Evolutionary conservation across 92 coral and sea anemone genomes (phyloP), one percentile per base, ranked within the genome.

Genomic region (Metridium senile): DNA sequence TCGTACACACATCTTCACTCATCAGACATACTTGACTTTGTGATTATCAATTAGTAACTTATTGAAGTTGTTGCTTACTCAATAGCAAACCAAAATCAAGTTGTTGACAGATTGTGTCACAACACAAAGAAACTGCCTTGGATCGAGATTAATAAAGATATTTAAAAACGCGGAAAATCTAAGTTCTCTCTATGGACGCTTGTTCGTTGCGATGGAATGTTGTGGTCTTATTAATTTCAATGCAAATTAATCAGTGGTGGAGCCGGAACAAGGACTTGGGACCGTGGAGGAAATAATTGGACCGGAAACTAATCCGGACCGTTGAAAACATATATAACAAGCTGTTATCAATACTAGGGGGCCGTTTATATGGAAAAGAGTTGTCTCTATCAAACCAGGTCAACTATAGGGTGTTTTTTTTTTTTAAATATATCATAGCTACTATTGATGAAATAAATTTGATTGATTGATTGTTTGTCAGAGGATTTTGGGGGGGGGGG

Each of bases 181-280:
- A 27, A 29, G 30, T 22, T 19, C 33, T 32, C 68, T 27, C 68
- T 33, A 73, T 56, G 78, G 78, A 73, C 78, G 78, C 78, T 20
- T 1, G 0, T 29, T 39, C n/a, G 68, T 73, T 73, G 68, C 78
- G 78, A 73, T 57, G 78, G 78, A 73, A 73, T 57, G 52, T 35
- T 73, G 53, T 57, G n/a, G 27, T 33, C 4, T 21, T 45, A 21
- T 21, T 54, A 6, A 54, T 54, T 54, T 54, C 2, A 20, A 54
- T 54, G 25, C 59, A 21, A 54, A 13, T 54, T 54, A 13, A 20
- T 19, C 4, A 6, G 3, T 39, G 3, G 23, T 9, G 8, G 59
- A 10, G 4, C 59, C 20, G 16, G 59, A 10, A 54, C 23, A 9
- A 20, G 59, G 59, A 54, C 59, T 54, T 54, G 59, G 59, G 59